Conservation (phyloP, 2,888 invertebrate species). For the Liposcelis brunnea region DNA sequence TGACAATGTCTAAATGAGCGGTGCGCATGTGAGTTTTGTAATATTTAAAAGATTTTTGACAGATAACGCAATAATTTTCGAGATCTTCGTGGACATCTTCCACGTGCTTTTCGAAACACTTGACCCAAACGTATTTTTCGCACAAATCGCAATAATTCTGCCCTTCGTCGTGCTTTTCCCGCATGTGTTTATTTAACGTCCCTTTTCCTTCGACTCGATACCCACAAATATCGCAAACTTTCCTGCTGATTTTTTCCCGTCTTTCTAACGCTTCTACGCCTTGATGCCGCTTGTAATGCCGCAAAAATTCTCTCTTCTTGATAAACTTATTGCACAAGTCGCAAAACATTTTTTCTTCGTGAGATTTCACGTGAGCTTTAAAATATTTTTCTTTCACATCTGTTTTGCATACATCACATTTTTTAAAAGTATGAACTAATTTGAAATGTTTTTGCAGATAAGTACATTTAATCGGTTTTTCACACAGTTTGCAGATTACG, state of each 20-base stretch:
- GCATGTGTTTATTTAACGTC: background rate
- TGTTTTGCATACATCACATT: too few relatives aligned
- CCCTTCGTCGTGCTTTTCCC: slow-evolving; percentile 1
- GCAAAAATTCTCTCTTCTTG: too few relatives aligned
- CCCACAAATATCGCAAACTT: background rate
- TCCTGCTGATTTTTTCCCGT: background rate
- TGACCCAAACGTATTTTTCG: slow-evolving; percentile 5
- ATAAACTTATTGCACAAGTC: too few relatives aligned
- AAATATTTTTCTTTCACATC: background rate
- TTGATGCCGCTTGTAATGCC: too few relatives aligned
- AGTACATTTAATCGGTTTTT: too few relatives aligned
- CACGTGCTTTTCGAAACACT: background rate
- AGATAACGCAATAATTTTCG: background rate
- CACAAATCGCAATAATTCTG: background rate
- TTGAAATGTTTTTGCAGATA: too few relatives aligned
- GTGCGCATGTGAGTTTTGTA: background rate
- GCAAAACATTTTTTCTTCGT: background rate
- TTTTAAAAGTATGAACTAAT: too few relatives aligned
- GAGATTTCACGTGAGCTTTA: background rate
- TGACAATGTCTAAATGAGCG: background rate
- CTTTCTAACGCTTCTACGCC: too few relatives aligned
- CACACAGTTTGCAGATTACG: too few relatives aligned
- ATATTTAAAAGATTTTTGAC: background rate
- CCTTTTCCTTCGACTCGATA: background rate
- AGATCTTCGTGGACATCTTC: slow-evolving; percentile 4